Evolutionary conservation across 2,797 vertebrate genomes (phyloP), one percentile per base, ranked within the genome.

Genomic region (Acanthurus lineatus): DNA sequence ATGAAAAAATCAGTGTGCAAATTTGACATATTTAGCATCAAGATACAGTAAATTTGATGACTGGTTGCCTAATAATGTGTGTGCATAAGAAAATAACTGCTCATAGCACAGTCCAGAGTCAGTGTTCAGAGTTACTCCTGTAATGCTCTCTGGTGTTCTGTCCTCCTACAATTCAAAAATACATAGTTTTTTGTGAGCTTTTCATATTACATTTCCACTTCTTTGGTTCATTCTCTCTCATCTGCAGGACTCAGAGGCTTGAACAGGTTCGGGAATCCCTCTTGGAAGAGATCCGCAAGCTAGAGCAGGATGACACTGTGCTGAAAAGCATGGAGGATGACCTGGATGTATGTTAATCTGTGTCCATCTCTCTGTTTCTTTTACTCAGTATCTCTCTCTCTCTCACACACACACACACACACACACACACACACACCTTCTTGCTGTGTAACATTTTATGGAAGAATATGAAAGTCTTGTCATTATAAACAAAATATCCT

Each of bases 261-360:
- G 93, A 96, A 20, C 90, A 95, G 68, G 93, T 98, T 77, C 93
- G 95, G 71, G 86, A 85, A 51, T 88, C 88, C 75, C 92, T 99
- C 32, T 51, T 92, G 79, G 94, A 96, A 28, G 96, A 98, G 82
- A 94, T 99, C 52, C 88, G 95, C 72, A 96, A 87, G 32, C 91
- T 97, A 94, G 97, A 99, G 89, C 95, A 95, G 88, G 94, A 96
- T 77, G 95, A 96, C 71, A 88, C 90, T 51, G 81, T 91, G 54
- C 92, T 99, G 82, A 96, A 93, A 90, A 94, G 75, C 87, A 95
- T 98, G 93, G 97, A 99, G 75, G 96, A 96, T 87, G 97, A 99
- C 70, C 91, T 97, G 84, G 92, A 19, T 79, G 98, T 99, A 95
- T 16, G 86, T 82, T 44, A 42, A 59, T 45, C 8, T 56, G 28